Base-by-base conservation (phyloP, 1,140 invertebrate species). In the Dinoponera quadriceps region DNA sequence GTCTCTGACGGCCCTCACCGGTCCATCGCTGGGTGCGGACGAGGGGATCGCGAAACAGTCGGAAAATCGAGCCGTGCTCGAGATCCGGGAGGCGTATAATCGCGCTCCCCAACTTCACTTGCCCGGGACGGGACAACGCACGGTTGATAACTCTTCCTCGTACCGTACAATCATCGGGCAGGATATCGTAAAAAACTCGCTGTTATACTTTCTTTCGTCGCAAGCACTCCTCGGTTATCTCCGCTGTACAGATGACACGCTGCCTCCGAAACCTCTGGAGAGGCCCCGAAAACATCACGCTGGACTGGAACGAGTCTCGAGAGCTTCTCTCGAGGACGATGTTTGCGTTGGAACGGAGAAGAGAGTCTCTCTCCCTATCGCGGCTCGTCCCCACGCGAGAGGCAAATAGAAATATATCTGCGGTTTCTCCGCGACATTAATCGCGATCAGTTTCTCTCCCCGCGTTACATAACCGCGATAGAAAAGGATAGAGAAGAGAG, bases 131-230 rank as follows among this genome's bases (percentile, higher is more conserved):
- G 49, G 62, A 55, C 49, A 66, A 77, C 62, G 20, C 38, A 11
- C 38, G 62, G 44, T 54, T 20, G 72, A 62, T 55, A 77, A 66
- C 0, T 44, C 38, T 66, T 77, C 38, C 54, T 77, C 51, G 38
- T 66, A 77, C 13, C 33, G n/a, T 66, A 66, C 48, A 77, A 38
- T 44, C 14, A 38, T 63, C 48, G 33, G 22, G 20, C 11, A 77
- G 54, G 49, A 54, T 77, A 77, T 51, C 44, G 25, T 77, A 38
- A 80, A 59, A 80, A 71, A 80, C 57, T 80, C 75, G 22, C 7
- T 80, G 9, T 71, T 71, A 69, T 69, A 80, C 65, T 80, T 80
- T 80, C 75, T 80, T 71, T 49, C 33, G 18, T 69, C 65, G 51
- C 59, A 78, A 78, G 63, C 65, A 71, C 25, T 51, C 48, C 18